Conservation (phyloP, 2,113 vertebrate species). For the Mola mola region DNA sequence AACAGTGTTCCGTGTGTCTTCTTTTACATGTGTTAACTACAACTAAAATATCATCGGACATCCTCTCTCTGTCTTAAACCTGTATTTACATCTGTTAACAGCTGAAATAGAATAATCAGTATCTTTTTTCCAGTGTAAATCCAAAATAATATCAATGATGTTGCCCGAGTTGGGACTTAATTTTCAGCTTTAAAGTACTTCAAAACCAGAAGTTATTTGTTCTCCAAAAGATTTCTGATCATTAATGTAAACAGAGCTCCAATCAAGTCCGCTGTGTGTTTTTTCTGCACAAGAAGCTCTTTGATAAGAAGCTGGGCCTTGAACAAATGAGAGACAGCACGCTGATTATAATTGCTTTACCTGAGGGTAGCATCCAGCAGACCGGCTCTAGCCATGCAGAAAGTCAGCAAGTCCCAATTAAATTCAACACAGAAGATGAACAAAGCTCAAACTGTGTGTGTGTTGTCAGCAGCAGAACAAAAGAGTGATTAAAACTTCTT, state of each 20-base stretch:
- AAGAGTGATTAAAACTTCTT: constrained; percentile 64
- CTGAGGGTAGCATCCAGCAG: constrained; percentile 58
- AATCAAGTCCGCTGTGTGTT: constrained; percentile 33
- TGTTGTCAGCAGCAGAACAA: constrained; percentile 59
- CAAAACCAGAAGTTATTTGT: constrained; percentile 57
- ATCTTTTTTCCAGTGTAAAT: constrained; percentile 7
- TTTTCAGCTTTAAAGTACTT: constrained; percentile 23
- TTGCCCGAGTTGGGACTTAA: constrained; percentile 1
- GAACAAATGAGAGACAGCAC: constrained; percentile 40
- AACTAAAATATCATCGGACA: neutral
- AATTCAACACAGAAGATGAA: constrained; percentile 57
- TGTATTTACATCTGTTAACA: constrained; percentile 22
- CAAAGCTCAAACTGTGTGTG: constrained; percentile 54
- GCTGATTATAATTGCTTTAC: constrained; percentile 71
- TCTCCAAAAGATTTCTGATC: constrained; percentile 43
- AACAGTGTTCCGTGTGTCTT: constrained; percentile 6
- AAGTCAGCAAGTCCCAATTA: constrained; percentile 70
- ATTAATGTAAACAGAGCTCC: constrained; percentile 49
- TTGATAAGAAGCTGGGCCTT: constrained; percentile 33
- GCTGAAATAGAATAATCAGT: constrained; percentile 15
- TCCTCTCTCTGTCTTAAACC: constrained; percentile 4
- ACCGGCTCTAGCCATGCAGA: constrained; percentile 52
- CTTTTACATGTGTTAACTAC: constrained; percentile 14
- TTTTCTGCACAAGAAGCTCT: constrained; percentile 31
- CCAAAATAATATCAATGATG: constrained; percentile 36